A percentile compares a stretch with the other conserved stretches of the same genome.
phyloP scores from a whole-genome alignment of 2,888 invertebrate species.

The Pseudoips prasinana region DNA sequence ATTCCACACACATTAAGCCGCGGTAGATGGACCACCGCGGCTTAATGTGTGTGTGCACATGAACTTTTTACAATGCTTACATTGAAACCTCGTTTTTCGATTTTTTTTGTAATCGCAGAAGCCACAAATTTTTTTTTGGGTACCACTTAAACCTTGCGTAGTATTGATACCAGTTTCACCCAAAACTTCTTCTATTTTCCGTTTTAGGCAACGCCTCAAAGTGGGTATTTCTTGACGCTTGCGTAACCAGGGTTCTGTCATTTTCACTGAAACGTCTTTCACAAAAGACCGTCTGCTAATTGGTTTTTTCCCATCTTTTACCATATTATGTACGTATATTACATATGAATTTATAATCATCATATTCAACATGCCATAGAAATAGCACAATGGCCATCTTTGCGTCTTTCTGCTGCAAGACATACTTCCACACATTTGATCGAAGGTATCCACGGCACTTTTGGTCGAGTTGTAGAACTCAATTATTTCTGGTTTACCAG shows the following conservation, averaged over 20 bases:
- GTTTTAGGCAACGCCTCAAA: constrained; percentile 16
- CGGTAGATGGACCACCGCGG: no score
- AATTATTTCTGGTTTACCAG: constrained; percentile 16
- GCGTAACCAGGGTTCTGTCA: constrained; percentile 14
- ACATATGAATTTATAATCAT: constrained; percentile 16
- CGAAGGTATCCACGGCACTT: constrained; percentile 19
- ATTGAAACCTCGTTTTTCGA: constrained; percentile 10
- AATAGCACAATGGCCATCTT: constrained; percentile 21
- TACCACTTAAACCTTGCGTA: constrained; percentile 7
- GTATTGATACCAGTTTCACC: constrained; percentile 10
- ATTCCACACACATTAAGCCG: constrained; percentile 6
- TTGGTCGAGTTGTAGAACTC: constrained; percentile 20
- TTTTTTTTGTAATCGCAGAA: constrained; percentile 9
- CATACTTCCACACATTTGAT: constrained; percentile 22
- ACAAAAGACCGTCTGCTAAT: constrained; percentile 4
- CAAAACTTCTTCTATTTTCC: constrained; percentile 11
- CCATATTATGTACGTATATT: constrained; percentile 16
- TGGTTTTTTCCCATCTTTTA: constrained; percentile 8
- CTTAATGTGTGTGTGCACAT: constrained; percentile 7
- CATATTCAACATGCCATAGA: constrained; percentile 23
- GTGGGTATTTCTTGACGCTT: constrained; percentile 11
- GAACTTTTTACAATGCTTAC: constrained; percentile 9
- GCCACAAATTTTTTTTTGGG: constrained; percentile 10
- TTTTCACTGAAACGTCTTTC: constrained; percentile 11
- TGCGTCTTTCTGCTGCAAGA: constrained; percentile 19